Conservation (phyloP, 2,888 invertebrate genomes). For the Pollenia labialis region DNA sequence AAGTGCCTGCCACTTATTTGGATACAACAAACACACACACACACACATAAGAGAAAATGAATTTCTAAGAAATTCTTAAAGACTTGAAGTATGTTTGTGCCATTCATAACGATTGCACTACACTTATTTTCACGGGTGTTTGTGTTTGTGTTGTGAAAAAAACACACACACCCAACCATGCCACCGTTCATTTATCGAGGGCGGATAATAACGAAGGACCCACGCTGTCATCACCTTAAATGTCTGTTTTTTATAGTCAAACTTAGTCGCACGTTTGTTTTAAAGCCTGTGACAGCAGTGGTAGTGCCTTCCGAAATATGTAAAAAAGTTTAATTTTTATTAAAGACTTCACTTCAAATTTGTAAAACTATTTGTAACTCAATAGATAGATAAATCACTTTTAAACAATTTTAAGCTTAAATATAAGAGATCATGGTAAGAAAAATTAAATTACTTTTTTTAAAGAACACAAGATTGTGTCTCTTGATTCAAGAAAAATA, state of each 20-base stretch:
- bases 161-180: conserved; percentile 10
- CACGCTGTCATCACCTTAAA: conserved; percentile 71
- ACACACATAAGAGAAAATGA: background rate
- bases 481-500: background rate
- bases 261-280: background rate
- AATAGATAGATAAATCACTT: conserved; percentile 38
- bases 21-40: background rate
- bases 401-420: conserved; percentile 7
- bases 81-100: conserved; percentile 50
- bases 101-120: conserved; percentile 41
- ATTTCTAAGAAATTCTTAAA: conserved; percentile 52
- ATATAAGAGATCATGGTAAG: background rate
- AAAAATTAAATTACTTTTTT: background rate
- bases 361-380: conserved; percentile 68
- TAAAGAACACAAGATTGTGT: background rate
- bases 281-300: background rate
- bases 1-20: conserved; percentile 45
- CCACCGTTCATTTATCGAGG: background rate
- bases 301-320: conserved; percentile 27
- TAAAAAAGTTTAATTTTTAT: conserved; percentile 55
- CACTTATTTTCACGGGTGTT: conserved; percentile 14
- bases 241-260: conserved; percentile 36
- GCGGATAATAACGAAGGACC: conserved; percentile 61
- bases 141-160: background rate
- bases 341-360: conserved; percentile 62